Evolutionary conservation across 2,888 invertebrate species (phyloP).

Genomic region (Mythimna impura): DNA sequence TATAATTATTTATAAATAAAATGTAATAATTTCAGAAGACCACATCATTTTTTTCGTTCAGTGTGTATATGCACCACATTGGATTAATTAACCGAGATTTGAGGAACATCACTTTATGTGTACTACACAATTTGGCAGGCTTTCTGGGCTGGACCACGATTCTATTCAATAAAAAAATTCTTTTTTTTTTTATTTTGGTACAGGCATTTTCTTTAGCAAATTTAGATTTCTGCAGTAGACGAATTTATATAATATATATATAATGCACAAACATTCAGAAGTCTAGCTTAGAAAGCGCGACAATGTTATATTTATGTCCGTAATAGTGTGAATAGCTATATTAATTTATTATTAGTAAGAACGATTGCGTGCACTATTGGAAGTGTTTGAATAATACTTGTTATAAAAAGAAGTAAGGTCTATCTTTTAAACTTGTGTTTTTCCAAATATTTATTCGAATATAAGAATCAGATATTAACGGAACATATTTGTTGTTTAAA

Average conservation of each 20-base stretch:
- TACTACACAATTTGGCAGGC: conserved; percentile 2
- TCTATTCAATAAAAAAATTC: background rate
- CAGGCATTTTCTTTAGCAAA: background rate
- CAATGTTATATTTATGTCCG: background rate
- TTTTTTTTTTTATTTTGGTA: conserved; percentile 1
- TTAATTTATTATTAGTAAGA: conserved; percentile 6
- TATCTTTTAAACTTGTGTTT: conserved; percentile 1
- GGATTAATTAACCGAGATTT: conserved; percentile 31
- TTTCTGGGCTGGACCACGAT: conserved; percentile 10
- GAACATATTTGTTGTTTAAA: background rate
- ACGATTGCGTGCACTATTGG: conserved; percentile 18
- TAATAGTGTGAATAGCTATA: background rate
- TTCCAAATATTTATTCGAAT: background rate
- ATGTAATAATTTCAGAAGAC: conserved; percentile 11
- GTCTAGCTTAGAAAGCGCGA: background rate
- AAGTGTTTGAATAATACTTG: conserved; percentile 19
- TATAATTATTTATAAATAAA: too few species aligned
- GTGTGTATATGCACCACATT: background rate
- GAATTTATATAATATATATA: background rate
- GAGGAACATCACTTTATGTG: conserved; percentile 34
- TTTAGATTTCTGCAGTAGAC: background rate
- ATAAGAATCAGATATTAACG: background rate
- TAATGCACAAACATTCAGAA: background rate
- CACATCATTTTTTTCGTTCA: background rate
- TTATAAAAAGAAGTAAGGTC: background rate